phyloP scores from a whole-genome alignment of 2,113 vertebrate genomes.

The Ariopsis seemanni region DNA sequence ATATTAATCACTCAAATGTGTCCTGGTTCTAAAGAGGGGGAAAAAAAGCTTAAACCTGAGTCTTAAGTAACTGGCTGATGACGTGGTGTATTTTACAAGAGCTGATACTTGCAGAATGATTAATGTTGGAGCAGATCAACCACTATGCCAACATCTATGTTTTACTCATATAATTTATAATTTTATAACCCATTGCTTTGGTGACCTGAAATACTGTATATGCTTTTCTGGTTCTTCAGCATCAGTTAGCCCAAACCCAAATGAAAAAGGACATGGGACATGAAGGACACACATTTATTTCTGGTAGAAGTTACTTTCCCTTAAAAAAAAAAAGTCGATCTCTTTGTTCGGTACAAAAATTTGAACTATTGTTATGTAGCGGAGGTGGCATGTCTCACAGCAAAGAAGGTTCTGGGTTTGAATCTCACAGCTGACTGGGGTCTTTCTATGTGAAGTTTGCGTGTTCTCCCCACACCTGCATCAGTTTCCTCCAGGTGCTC shows the following conservation, averaged over 20 bases:
- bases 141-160: not conserved
- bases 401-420: too few relatives aligned
- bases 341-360: too few relatives aligned
- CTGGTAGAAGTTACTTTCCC: not conserved
- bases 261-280: not conserved
- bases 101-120: not conserved
- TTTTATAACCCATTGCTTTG: not conserved
- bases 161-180: not conserved
- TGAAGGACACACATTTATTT: not conserved
- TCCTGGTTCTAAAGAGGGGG: not conserved
- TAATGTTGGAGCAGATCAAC: not conserved
- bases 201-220: not conserved
- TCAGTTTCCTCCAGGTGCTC: too few relatives aligned
- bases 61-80: not conserved
- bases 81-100: not conserved
- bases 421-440: too few relatives aligned
- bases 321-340: not conserved
- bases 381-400: too few relatives aligned
- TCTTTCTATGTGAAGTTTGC: too few relatives aligned
- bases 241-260: not conserved
- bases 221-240: not conserved
- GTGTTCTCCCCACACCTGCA: too few relatives aligned
- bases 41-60: not conserved
- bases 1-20: constrained; percentile 5
- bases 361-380: too few relatives aligned